Conservation (phyloP, 2,797 vertebrate species). For the Alfaro cultratus region DNA sequence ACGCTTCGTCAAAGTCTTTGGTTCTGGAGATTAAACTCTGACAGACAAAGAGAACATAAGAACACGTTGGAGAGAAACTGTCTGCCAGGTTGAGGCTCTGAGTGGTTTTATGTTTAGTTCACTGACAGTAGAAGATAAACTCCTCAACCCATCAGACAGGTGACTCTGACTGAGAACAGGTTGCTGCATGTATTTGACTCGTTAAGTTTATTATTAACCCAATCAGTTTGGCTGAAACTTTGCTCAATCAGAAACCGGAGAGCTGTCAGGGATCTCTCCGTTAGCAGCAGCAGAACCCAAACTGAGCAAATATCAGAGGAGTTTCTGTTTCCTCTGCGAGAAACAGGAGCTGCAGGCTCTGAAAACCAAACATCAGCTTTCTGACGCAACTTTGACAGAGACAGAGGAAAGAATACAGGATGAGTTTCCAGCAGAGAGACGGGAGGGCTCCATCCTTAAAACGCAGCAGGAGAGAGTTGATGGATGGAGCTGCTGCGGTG, state of each 20-base stretch:
- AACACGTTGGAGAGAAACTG: neutral
- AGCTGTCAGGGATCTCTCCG: neutral
- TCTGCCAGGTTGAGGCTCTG: neutral
- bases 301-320: slow-evolving; percentile 5
- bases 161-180: neutral
- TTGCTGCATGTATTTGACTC: neutral
- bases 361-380: neutral
- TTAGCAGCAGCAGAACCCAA: neutral
- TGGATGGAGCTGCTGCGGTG: neutral
- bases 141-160: neutral
- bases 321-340: neutral
- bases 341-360: slow-evolving; percentile 7
- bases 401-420: slow-evolving; percentile 3
- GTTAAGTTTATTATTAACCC: neutral
- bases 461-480: neutral
- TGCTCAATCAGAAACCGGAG: neutral
- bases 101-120: neutral
- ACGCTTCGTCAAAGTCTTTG: slow-evolving; percentile 84
- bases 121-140: neutral
- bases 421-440: slow-evolving; percentile 4
- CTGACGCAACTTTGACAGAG: neutral
- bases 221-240: neutral
- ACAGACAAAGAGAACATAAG: neutral
- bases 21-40: slow-evolving; percentile 85
- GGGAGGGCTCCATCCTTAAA: neutral